Percentiles rank a stretch among this genome's conserved stretches.
These are phyloP conservation scores for Albula glossodonta DNA, from an alignment of 2,113 vertebrate genomes.

Conservation along the genomic window DNA sequence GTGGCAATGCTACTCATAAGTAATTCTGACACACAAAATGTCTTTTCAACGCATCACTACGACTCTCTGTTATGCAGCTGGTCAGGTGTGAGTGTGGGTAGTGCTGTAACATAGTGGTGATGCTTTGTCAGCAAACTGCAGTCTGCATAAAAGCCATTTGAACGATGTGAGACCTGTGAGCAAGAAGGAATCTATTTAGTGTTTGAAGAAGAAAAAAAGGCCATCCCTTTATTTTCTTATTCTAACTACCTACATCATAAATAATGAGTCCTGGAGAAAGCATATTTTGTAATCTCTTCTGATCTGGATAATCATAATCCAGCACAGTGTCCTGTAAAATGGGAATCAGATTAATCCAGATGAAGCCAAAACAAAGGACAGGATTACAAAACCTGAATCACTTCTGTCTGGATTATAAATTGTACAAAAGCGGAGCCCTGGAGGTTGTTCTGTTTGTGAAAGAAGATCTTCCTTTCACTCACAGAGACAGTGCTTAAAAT, in stretches of 20 bases:
- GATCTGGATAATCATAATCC: neutral
- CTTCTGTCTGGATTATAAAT: neutral
- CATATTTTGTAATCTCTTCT: neutral
- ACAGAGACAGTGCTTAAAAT: neutral
- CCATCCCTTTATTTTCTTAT: neutral
- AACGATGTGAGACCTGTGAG: neutral
- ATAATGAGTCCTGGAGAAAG: neutral
- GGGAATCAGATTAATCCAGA: neutral
- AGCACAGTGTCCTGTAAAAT: neutral
- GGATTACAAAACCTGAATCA: neutral
- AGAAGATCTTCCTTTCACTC: neutral
- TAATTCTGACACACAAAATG: neutral
- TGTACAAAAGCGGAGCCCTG: neutral
- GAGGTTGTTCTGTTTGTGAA: neutral
- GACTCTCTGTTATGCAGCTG: neutral
- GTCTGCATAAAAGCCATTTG: neutral
- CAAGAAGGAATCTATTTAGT: neutral
- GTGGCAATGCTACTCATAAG: no score
- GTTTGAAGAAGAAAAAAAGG: neutral
- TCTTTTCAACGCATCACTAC: neutral
- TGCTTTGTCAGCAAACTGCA: neutral
- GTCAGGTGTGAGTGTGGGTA: neutral
- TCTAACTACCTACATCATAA: neutral
- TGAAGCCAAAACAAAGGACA: neutral
- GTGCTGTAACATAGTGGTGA: neutral